Percentiles rank a stretch among this genome's conserved stretches.
Conservation (phyloP, 2,797 vertebrate species). For the Notolabrus celidotus region DNA sequence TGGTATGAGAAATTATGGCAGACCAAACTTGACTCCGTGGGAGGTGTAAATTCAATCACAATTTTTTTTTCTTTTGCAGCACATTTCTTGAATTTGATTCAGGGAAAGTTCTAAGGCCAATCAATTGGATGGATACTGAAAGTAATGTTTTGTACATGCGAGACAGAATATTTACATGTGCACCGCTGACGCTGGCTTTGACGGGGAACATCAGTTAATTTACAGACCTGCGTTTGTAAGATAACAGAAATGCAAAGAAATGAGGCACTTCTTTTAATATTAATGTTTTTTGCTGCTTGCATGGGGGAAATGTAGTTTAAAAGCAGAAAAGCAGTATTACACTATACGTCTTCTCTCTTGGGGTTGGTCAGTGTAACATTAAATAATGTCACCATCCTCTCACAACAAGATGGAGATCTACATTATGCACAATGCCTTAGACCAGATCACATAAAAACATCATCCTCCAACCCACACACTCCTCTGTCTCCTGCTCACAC, state of each 20-base stretch:
- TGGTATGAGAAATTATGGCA: conserved; percentile 70
- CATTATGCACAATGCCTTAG: conserved; percentile 59
- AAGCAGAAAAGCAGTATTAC: conserved; percentile 48
- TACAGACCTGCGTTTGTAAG: conserved; percentile 73
- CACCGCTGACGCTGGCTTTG: conserved; percentile 44
- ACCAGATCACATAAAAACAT: conserved; percentile 65
- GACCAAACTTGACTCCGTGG: conserved; percentile 82
- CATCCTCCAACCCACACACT: conserved; percentile 59
- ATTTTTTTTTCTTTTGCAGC: conserved; percentile 56
- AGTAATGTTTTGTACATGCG: conserved; percentile 69
- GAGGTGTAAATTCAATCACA: conserved; percentile 85
- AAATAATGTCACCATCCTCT: conserved; percentile 69
- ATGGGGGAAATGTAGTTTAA: conserved; percentile 58
- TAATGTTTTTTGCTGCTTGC: conserved; percentile 57
- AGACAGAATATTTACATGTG: conserved; percentile 64
- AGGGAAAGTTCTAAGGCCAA: conserved; percentile 77
- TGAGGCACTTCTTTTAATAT: conserved; percentile 69
- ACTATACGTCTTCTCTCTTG: conserved; percentile 46
- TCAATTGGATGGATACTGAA: conserved; percentile 74
- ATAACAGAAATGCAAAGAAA: conserved; percentile 76
- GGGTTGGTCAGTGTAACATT: conserved; percentile 62
- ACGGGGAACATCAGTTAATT: conserved; percentile 72
- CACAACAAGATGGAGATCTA: conserved; percentile 66
- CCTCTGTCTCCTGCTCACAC: conserved; percentile 30
- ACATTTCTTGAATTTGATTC: conserved; percentile 75